A percentile compares a stretch with the other conserved stretches of the same genome.
phyloP scores from a whole-genome alignment of 2,888 invertebrate species.

The Exocentrus adspersus region DNA sequence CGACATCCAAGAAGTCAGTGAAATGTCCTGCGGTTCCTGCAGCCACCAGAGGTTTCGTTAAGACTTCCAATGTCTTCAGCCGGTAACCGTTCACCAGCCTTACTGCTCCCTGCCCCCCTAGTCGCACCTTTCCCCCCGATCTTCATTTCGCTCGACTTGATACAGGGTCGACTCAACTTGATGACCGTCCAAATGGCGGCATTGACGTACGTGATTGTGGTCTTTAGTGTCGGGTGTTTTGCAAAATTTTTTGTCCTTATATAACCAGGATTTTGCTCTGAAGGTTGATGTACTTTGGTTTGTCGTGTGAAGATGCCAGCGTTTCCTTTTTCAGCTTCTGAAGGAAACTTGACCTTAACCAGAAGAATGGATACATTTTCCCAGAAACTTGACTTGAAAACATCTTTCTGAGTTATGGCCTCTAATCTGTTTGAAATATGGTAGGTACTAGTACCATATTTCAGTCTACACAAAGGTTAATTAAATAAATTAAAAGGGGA shows the following conservation, averaged over 20 bases:
- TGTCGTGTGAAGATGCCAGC: no score
- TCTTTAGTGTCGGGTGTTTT: not conserved
- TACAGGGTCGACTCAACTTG: conserved; percentile 26
- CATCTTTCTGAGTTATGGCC: no score
- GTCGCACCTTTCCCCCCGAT: conserved; percentile 34
- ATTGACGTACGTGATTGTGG: conserved; percentile 1
- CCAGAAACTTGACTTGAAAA: no score
- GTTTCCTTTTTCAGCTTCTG: no score
- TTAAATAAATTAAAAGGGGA: no score
- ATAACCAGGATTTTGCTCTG: not conserved
- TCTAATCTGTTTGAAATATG: no score
- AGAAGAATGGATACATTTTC: no score
- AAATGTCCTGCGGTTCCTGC: conserved; percentile 15
- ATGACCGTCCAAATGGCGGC: conserved; percentile 20
- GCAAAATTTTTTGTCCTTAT: not conserved
- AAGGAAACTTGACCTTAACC: no score
- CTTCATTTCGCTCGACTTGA: conserved; percentile 35
- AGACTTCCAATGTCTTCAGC: conserved; percentile 32
- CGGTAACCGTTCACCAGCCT: conserved; percentile 39
- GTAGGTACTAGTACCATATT: no score
- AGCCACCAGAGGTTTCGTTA: conserved; percentile 25
- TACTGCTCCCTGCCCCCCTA: conserved; percentile 39
- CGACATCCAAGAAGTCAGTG: not conserved
- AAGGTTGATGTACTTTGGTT: no score
- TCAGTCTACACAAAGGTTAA: no score